A percentile compares a stretch with the other conserved stretches of the same genome.
Evolutionary conservation across 2,113 vertebrate genomes (phyloP).

Genomic region (Zosterops japonicus): DNA sequence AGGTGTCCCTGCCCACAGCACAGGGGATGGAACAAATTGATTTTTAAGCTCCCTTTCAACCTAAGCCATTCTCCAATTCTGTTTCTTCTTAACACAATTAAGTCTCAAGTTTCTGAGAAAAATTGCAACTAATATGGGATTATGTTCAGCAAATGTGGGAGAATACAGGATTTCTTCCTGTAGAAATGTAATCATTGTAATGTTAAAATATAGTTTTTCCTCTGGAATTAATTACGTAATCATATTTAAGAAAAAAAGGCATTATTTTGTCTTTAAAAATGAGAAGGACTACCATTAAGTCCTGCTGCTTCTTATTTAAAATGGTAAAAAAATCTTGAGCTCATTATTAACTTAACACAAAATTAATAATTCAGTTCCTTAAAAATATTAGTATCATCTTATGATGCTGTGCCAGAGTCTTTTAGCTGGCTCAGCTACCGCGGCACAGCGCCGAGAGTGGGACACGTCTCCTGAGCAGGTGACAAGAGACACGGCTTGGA

Average conservation of each 20-base stretch:
- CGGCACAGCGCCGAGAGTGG: too few species aligned
- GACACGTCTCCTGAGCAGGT: too few species aligned
- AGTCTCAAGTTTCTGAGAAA: constrained; percentile 54
- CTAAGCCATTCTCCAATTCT: background rate
- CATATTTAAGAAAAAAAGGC: background rate
- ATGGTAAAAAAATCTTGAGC: background rate
- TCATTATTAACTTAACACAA: background rate
- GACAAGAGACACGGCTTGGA: too few species aligned
- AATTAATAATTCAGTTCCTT: background rate
- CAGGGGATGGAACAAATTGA: background rate
- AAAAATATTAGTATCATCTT: background rate
- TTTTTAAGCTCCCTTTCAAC: background rate
- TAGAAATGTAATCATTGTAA: constrained; percentile 48
- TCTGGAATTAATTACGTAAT: constrained; percentile 27
- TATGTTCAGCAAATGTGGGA: constrained; percentile 8
- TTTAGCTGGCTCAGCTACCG: too few species aligned
- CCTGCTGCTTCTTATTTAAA: background rate
- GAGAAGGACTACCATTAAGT: background rate
- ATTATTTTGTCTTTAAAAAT: constrained; percentile 50
- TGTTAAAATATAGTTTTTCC: constrained; percentile 14
- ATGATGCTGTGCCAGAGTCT: background rate
- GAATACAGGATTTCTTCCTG: constrained; percentile 53
- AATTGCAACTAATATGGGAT: constrained; percentile 61
- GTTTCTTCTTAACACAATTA: constrained; percentile 43
- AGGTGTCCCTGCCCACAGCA: background rate